Evolutionary conservation across 2,113 vertebrate species (phyloP).

Genomic region (Paracanthobrama guichenoti): DNA sequence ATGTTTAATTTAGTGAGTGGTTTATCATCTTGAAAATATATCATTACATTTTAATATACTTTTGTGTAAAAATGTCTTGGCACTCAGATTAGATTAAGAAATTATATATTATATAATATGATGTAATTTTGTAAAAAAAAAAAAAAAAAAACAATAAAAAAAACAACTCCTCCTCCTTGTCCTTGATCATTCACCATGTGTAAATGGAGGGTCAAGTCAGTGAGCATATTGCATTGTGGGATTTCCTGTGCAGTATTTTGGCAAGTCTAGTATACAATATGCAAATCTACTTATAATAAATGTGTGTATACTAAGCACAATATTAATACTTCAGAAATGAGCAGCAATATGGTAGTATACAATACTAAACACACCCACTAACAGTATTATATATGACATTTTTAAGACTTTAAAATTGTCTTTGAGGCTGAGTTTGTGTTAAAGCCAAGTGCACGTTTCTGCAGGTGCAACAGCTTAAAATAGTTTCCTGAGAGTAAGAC

Average conservation of each 20-base stretch:
- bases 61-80: neutral
- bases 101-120: neutral
- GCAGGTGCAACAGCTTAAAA: constrained; percentile 45
- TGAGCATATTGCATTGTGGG: neutral
- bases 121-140: neutral
- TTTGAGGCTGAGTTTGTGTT: neutral
- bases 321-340: neutral
- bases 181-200: too few relatives aligned
- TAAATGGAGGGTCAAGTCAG: neutral
- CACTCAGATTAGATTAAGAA: neutral
- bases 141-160: too few relatives aligned
- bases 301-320: neutral
- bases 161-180: too few relatives aligned
- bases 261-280: neutral
- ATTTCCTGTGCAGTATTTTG: neutral
- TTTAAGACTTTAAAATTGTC: neutral
- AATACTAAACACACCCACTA: neutral
- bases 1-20: neutral
- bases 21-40: neutral
- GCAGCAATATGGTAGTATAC: neutral
- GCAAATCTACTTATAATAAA: neutral
- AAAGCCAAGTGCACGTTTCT: neutral
- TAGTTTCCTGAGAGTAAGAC: neutral
- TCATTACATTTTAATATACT: neutral
- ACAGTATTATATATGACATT: neutral